Evolutionary conservation across 2,888 invertebrate genomes (phyloP).

Genomic region (Drosophila putrida): DNA sequence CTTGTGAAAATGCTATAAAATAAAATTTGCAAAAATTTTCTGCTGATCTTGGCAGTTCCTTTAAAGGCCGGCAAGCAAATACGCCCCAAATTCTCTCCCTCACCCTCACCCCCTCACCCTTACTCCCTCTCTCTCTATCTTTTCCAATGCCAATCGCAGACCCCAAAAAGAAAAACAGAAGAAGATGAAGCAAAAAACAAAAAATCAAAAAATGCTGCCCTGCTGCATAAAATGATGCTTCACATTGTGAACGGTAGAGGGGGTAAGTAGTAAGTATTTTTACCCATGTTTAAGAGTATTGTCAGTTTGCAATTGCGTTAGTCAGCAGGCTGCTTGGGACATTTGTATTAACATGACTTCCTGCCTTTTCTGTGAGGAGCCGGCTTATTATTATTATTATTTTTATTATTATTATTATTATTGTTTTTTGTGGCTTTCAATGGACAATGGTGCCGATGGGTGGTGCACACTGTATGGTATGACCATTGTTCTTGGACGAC

Average conservation of each 20-base stretch:
- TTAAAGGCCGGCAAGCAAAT: conserved; percentile 72
- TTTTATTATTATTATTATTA: conserved; percentile 72
- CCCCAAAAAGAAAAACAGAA: conserved; percentile 7
- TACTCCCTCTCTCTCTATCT: background rate
- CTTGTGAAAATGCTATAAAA: conserved; percentile 80
- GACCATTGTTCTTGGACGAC: conserved; percentile 62
- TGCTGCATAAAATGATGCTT: conserved; percentile 68
- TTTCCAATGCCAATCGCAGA: conserved; percentile 6
- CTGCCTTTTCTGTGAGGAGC: conserved; percentile 57
- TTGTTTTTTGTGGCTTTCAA: conserved; percentile 73
- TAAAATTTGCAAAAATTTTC: conserved; percentile 81
- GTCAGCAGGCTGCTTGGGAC: conserved; percentile 72
- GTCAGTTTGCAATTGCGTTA: conserved; percentile 79
- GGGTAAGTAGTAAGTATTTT: background rate
- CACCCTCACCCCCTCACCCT: background rate
- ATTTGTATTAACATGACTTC: conserved; percentile 79
- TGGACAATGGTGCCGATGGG: conserved; percentile 10
- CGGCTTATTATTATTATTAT: conserved; percentile 67
- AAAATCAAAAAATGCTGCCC: conserved; percentile 10
- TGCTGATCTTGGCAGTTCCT: conserved; percentile 82
- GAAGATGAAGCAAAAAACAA: background rate
- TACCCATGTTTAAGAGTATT: conserved; percentile 6
- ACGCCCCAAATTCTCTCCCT: conserved; percentile 28
- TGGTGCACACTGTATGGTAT: background rate
- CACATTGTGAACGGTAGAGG: conserved; percentile 8